These are phyloP conservation scores for Sebastes paucispinis DNA, from an alignment of 2,797 vertebrate genomes.

Conservation along the genomic window DNA sequence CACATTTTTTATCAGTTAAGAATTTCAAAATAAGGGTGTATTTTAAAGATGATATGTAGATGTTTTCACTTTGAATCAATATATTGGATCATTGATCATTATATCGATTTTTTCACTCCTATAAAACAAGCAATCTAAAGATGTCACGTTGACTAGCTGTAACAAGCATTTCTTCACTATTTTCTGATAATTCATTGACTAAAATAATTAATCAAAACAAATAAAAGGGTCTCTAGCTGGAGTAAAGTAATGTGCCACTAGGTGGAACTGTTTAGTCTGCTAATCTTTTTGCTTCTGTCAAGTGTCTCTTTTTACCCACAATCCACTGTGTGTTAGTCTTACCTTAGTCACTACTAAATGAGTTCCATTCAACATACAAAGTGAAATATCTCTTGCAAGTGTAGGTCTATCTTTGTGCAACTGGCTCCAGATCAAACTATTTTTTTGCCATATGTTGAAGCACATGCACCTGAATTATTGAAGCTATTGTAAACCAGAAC, in stretches of 20 bases:
- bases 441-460: background rate
- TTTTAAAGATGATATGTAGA: too few species aligned
- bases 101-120: too few species aligned
- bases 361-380: background rate
- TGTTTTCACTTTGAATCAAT: too few species aligned
- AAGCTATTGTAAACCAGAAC: background rate
- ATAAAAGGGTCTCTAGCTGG: background rate
- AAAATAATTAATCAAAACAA: background rate
- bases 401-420: background rate
- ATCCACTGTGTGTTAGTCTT: background rate
- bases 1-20: too few species aligned
- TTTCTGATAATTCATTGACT: background rate
- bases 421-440: background rate
- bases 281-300: background rate
- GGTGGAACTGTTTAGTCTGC: constrained; percentile 5
- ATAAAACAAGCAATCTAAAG: background rate
- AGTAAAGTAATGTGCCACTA: constrained; percentile 4
- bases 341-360: background rate
- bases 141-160: background rate
- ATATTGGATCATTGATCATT: too few species aligned
- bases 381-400: background rate
- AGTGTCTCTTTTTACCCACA: background rate
- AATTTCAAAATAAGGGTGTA: too few species aligned
- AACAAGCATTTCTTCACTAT: background rate
- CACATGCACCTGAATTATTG: background rate